Evolutionary conservation across 1,140 invertebrate species (phyloP), one percentile per base, ranked within the genome.

Genomic region (Leptopilina boulardi): DNA sequence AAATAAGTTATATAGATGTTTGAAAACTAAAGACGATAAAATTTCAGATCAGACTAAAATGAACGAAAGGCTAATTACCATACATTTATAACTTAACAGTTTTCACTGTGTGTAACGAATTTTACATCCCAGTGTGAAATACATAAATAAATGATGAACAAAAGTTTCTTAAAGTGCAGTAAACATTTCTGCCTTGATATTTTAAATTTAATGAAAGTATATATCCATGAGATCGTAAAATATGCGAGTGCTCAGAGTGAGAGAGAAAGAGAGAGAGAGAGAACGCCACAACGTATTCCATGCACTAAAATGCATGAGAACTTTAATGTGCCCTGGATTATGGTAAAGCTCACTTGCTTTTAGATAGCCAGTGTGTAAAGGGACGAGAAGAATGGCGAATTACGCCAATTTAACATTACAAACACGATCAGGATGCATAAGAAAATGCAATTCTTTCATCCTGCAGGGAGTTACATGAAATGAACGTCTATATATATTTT

Each of bases 321-420:
- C 59, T 66, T 66, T 34, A 66, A 66, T 66, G 59, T 66, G 59
- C 59, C 59, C 26, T 66, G 59, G 59, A 66, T 66, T 66, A 34
- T 66, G 59, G 59, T 66, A 30, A 66, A 66, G 59, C 59, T 34
- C 59, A 66, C 59, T 66, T 66, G 59, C 59, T 66, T 66, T 66
- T 66, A 66, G 23, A 66, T 66, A 26, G 59, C 26, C 59, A 66
- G 10, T 66, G 10, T 66, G 59, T 66, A 66, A 30, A 66, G 59
- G 23, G 3, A 66, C 54, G 23, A 66, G 26, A 38, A 38, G 34
- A 66, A 66, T 66, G n/a, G 59, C 11, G 23, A 66, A 30, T 66
- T 66, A 66, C 56, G 23, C 23, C 59, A 66, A 26, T 66, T 66
- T 30, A 66, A 66, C 59, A 66, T 34, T 66, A 13, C 13, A 66